A percentile compares a stretch with the other conserved stretches of the same genome.
Evolutionary conservation across 2,888 invertebrate genomes (phyloP).

Genomic region (Monochamus alternatus): DNA sequence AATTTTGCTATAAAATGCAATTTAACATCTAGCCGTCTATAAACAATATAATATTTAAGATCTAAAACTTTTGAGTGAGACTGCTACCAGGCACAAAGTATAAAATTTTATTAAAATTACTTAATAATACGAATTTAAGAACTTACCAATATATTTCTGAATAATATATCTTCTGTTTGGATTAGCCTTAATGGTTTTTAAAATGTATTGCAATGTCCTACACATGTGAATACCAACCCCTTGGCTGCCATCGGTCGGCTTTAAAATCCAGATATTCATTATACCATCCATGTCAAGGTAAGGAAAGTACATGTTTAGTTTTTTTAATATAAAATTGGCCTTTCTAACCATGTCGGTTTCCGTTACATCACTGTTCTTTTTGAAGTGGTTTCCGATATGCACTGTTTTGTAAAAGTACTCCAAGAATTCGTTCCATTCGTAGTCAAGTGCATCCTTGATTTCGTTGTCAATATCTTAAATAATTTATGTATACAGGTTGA

Average conservation of each 20-base stretch:
- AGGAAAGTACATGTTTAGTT: slow-evolving; percentile 76
- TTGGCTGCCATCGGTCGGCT: slow-evolving; percentile 87
- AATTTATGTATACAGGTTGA: slow-evolving; percentile 56
- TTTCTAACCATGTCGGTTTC: slow-evolving; percentile 64
- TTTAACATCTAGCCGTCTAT: too few relatives aligned
- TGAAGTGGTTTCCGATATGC: slow-evolving; percentile 74
- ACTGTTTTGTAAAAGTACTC: slow-evolving; percentile 79
- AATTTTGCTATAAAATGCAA: too few relatives aligned
- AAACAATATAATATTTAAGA: too few relatives aligned
- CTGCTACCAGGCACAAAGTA: too few relatives aligned
- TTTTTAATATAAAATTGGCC: slow-evolving; percentile 75
- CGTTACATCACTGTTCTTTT: slow-evolving; percentile 63
- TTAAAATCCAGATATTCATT: slow-evolving; percentile 92
- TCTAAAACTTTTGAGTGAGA: too few relatives aligned
- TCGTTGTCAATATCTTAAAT: slow-evolving; percentile 53
- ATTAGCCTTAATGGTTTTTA: slow-evolving; percentile 75
- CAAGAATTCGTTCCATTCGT: slow-evolving; percentile 81
- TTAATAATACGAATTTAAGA: too few relatives aligned
- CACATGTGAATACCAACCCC: slow-evolving; percentile 89
- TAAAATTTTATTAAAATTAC: too few relatives aligned
- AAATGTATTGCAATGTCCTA: slow-evolving; percentile 82
- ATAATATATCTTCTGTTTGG: slow-evolving; percentile 81
- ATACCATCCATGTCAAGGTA: slow-evolving; percentile 83
- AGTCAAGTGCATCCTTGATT: slow-evolving; percentile 67
- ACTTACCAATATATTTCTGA: slow-evolving; percentile 91